These are phyloP conservation scores for Dyspetes luteomarginatus DNA, from an alignment of 2,888 invertebrate species.

Conservation along the genomic window DNA sequence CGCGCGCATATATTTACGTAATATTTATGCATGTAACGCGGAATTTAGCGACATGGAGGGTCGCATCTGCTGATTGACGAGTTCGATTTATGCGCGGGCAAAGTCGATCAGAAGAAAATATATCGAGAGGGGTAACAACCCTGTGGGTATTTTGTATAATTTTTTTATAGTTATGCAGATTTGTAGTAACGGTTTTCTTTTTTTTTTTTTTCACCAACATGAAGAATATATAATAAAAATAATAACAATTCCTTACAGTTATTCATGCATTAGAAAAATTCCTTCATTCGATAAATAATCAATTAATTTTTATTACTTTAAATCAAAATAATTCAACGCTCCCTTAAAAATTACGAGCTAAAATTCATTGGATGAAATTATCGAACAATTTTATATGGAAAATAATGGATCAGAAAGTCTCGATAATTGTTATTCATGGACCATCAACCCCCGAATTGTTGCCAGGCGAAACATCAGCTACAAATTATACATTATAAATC, in stretches of 20 bases:
- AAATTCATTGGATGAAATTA: no score
- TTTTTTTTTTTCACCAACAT: background rate
- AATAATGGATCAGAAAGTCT: background rate
- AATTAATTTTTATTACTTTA: background rate
- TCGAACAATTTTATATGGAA: background rate
- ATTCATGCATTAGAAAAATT: no score
- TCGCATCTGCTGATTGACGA: slow-evolving; percentile 65
- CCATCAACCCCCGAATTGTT: slow-evolving; percentile 55
- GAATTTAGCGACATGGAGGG: slow-evolving; percentile 18
- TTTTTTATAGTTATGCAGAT: slow-evolving; percentile 61
- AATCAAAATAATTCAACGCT: no score
- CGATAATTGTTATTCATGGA: slow-evolving; percentile 62
- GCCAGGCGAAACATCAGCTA: slow-evolving; percentile 39
- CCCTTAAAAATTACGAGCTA: no score
- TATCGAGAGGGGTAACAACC: slow-evolving; percentile 27
- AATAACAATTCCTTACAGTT: no score
- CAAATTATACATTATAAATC: slow-evolving; percentile 72
- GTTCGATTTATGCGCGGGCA: slow-evolving; percentile 52
- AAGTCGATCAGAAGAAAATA: slow-evolving; percentile 63
- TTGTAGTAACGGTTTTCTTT: slow-evolving; percentile 37
- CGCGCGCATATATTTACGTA: slow-evolving; percentile 41
- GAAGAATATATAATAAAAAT: background rate
- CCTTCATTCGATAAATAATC: background rate
- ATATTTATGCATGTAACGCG: slow-evolving; percentile 11
- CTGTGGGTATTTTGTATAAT: slow-evolving; percentile 55